A percentile compares a stretch with the other conserved stretches of the same genome.
phyloP scores from a whole-genome alignment of 1,140 invertebrate genomes.

The Elysia chlorotica region DNA sequence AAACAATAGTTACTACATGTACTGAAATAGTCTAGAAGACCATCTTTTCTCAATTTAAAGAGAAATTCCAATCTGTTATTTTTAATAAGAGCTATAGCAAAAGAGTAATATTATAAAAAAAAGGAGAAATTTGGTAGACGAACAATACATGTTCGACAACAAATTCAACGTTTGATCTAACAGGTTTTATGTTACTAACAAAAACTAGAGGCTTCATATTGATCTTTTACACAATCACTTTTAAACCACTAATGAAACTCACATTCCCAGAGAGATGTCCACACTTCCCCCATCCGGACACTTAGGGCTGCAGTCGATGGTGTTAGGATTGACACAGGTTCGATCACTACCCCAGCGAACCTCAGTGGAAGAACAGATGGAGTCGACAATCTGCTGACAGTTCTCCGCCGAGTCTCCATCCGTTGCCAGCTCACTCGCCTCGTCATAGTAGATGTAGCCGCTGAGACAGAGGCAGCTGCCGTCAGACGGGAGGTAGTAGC shows the following conservation, averaged over 20 bases:
- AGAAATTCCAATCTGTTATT: too few species aligned
- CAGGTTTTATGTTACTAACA: too few species aligned
- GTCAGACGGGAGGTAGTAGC: constrained; percentile 47
- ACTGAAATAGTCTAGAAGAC: too few species aligned
- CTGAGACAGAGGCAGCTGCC: constrained; percentile 46
- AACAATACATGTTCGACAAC: too few species aligned
- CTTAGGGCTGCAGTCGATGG: constrained; percentile 33
- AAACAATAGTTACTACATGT: too few species aligned
- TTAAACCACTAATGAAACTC: constrained; percentile 18
- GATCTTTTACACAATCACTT: background rate
- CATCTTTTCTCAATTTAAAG: too few species aligned
- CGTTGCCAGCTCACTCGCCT: constrained; percentile 32
- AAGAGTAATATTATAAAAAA: too few species aligned
- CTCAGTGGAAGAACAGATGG: constrained; percentile 40
- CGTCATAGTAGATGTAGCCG: constrained; percentile 56
- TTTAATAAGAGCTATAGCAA: too few species aligned
- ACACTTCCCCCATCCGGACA: constrained; percentile 30
- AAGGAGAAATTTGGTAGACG: too few species aligned
- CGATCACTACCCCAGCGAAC: constrained; percentile 32
- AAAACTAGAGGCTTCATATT: too few species aligned
- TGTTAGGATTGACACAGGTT: constrained; percentile 34
- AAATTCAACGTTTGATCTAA: too few species aligned
- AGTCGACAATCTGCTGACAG: constrained; percentile 51
- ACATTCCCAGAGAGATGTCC: constrained; percentile 42
- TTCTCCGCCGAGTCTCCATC: constrained; percentile 42